phyloP scores from a whole-genome alignment of 2,888 invertebrate species.

The Drosophila kanekoi region DNA sequence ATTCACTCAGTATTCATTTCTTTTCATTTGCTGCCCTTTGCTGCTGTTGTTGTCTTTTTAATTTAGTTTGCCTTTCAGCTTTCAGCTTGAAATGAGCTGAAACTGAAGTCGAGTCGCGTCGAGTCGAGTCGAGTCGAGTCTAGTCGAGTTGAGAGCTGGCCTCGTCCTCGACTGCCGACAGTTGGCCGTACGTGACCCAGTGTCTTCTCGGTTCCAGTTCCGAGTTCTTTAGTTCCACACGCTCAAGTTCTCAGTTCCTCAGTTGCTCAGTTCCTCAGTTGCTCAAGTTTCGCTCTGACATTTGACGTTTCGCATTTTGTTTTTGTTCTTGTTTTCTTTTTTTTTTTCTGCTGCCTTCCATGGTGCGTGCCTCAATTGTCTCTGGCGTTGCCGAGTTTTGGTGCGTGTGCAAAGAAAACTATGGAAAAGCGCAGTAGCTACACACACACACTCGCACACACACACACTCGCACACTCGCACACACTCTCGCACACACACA shows the following conservation, averaged over 20 bases:
- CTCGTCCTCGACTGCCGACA: constrained; percentile 46
- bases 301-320: constrained; percentile 40
- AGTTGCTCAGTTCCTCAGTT: constrained; percentile 16
- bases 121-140: constrained; percentile 17
- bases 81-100: constrained; percentile 60
- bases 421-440: constrained; percentile 59
- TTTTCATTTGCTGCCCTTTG: constrained; percentile 32
- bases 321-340: neutral
- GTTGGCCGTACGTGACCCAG: constrained; percentile 52
- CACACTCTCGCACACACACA: neutral
- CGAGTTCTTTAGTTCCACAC: constrained; percentile 23
- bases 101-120: constrained; percentile 28
- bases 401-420: constrained; percentile 62
- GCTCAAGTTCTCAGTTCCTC: constrained; percentile 41
- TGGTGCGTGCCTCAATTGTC: constrained; percentile 72
- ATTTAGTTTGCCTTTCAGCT: constrained; percentile 13
- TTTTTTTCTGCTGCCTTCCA: neutral
- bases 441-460: constrained; percentile 9
- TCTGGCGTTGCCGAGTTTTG: constrained; percentile 50
- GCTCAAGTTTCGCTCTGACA: constrained; percentile 32
- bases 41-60: constrained; percentile 39
- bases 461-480: neutral
- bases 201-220: constrained; percentile 33
- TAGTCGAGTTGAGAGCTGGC: constrained; percentile 13
- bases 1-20: constrained; percentile 30